A percentile compares a stretch with the other conserved stretches of the same genome.
These are phyloP conservation scores for Protonemura montana DNA, from an alignment of 2,888 invertebrate species.

Conservation along the genomic window DNA sequence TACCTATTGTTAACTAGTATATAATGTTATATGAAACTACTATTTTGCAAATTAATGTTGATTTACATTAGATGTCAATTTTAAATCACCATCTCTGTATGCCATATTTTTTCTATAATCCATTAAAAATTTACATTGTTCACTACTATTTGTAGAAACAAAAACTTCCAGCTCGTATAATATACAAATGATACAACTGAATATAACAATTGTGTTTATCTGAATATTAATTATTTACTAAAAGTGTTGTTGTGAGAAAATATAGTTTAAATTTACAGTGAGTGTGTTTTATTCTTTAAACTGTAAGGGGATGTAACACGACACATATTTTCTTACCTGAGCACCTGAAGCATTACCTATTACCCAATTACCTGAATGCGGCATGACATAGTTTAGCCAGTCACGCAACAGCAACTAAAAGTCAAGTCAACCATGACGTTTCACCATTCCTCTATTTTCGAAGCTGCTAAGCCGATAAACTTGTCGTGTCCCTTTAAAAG, in stretches of 20 bases:
- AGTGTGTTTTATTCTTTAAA: no score
- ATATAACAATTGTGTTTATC: neutral
- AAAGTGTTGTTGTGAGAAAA: constrained; percentile 20
- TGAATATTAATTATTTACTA: constrained; percentile 19
- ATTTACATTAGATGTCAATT: neutral
- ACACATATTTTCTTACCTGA: no score
- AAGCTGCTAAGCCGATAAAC: no score
- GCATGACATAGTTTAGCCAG: no score
- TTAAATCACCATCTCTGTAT: neutral
- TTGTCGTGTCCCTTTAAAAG: no score
- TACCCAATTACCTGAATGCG: no score
- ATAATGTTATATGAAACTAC: neutral
- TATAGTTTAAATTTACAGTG: neutral
- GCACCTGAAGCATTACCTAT: no score
- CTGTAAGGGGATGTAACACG: no score
- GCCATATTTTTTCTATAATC: neutral
- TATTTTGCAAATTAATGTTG: neutral
- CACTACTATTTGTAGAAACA: neutral
- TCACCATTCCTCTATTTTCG: no score
- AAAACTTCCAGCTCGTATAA: neutral
- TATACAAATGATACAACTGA: no score
- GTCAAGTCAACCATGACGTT: no score
- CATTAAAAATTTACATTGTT: neutral
- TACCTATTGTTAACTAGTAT: constrained; percentile 2
- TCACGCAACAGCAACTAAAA: no score